Evolutionary conservation across 2,113 vertebrate species (phyloP).

Genomic region (Nettapus auritus): DNA sequence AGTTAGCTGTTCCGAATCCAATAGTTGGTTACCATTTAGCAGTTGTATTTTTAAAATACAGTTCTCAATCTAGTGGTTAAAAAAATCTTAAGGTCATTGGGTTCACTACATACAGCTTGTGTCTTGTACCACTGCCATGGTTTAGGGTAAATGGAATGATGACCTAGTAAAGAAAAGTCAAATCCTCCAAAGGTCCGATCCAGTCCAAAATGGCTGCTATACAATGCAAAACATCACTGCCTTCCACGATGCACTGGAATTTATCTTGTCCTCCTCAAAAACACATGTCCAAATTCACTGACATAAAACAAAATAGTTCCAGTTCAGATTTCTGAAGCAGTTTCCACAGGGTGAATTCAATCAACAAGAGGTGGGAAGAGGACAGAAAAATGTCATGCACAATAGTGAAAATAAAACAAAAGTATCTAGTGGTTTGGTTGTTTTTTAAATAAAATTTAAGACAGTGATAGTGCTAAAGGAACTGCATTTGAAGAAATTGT

Average conservation of each 20-base stretch:
- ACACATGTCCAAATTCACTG: background rate
- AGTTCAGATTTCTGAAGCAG: constrained; percentile 23
- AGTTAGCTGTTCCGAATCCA: background rate
- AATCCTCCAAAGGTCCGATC: constrained; percentile 33
- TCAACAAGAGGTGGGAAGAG: constrained; percentile 28
- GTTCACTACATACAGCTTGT: constrained; percentile 13
- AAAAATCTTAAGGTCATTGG: constrained; percentile 28
- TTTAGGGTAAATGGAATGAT: constrained; percentile 68
- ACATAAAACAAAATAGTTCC: background rate
- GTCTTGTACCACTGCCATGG: constrained; percentile 52
- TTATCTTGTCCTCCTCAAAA: background rate
- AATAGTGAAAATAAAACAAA: background rate
- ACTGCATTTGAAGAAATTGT: background rate
- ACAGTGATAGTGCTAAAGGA: constrained; percentile 56
- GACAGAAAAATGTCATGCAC: background rate
- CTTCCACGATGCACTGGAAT: background rate
- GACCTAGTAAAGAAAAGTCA: constrained; percentile 38
- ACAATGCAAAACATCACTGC: background rate
- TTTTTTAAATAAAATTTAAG: constrained; percentile 3
- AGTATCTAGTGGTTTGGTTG: constrained; percentile 76
- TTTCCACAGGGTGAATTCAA: constrained; percentile 50
- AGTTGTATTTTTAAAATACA: background rate
- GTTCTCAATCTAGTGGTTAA: constrained; percentile 78
- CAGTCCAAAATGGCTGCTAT: background rate
- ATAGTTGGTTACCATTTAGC: background rate